Evolutionary conservation across 2,888 invertebrate genomes (phyloP).

Genomic region (Cabera pusaria): DNA sequence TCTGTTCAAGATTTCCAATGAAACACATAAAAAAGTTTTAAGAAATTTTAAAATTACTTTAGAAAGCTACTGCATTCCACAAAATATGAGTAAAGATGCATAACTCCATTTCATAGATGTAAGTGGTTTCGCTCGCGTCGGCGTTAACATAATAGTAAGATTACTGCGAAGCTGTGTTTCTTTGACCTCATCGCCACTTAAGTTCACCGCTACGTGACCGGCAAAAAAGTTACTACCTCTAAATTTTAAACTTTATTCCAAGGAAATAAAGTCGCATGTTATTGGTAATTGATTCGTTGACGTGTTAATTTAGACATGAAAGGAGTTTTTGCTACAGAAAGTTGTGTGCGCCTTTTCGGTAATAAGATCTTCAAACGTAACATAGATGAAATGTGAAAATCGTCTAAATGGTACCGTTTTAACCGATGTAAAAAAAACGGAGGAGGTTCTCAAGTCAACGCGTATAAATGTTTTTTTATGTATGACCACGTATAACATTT

Average conservation of each 20-base stretch:
- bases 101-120: slow-evolving; percentile 21
- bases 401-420: too few species aligned
- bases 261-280: slow-evolving; percentile 15
- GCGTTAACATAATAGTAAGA: slow-evolving; percentile 38
- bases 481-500: too few species aligned
- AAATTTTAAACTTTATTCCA: slow-evolving; percentile 14
- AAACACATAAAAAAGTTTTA: too few species aligned
- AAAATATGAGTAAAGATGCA: slow-evolving; percentile 10
- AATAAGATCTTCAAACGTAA: too few species aligned
- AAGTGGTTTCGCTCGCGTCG: slow-evolving; percentile 27
- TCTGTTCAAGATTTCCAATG: too few species aligned
- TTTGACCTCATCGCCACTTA: slow-evolving; percentile 52
- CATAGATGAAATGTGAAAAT: too few species aligned
- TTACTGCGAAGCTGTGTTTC: slow-evolving; percentile 36
- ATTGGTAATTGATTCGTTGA: slow-evolving; percentile 17
- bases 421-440: too few species aligned
- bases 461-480: too few species aligned
- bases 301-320: slow-evolving; percentile 32
- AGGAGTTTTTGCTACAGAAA: slow-evolving; percentile 30
- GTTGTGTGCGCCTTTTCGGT: slow-evolving; percentile 21
- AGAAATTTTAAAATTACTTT: too few species aligned
- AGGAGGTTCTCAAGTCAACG: too few species aligned
- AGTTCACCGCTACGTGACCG: slow-evolving; percentile 72
- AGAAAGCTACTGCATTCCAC: slow-evolving; percentile 8
- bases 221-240: slow-evolving; percentile 46